Evolutionary conservation across 1,140 invertebrate species (phyloP).

Genomic region (Conus ventricosus): DNA sequence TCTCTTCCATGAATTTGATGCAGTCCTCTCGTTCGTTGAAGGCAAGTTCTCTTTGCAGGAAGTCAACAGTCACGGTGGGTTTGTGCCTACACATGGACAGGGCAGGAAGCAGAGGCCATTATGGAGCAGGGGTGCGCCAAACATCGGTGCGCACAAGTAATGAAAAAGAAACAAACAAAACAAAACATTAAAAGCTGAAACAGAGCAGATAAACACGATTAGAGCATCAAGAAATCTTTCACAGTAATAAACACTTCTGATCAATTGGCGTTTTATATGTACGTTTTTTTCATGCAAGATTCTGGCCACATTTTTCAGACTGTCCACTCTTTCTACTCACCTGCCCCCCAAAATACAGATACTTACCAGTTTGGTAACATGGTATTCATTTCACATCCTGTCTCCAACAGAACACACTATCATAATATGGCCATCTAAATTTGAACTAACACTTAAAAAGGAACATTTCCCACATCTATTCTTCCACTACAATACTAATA

Average conservation of each 20-base stretch:
- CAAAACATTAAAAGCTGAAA: constrained; percentile 67
- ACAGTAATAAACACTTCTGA: too few species aligned
- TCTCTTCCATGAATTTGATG: constrained; percentile 89
- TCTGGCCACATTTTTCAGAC: too few species aligned
- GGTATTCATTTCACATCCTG: neutral
- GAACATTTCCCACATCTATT: too few species aligned
- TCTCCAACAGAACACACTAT: neutral
- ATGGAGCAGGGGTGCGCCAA: constrained; percentile 33
- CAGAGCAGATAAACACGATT: constrained; percentile 36
- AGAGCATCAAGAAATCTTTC: neutral
- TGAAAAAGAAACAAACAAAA: constrained; percentile 78
- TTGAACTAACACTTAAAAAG: too few species aligned
- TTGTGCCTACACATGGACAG: constrained; percentile 84
- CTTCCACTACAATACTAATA: too few species aligned
- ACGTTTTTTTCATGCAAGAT: too few species aligned
- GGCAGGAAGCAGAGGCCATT: constrained; percentile 22
- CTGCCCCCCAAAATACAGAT: neutral
- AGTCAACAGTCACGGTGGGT: constrained; percentile 89
- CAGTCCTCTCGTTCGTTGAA: constrained; percentile 88
- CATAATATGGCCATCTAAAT: too few species aligned
- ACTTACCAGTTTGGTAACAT: neutral
- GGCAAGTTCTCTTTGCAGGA: constrained; percentile 89
- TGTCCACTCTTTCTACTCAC: too few species aligned
- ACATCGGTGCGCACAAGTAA: constrained; percentile 36
- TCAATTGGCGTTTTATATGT: too few species aligned